Conservation (phyloP, 37 sponge, comb jelly and placozoan genomes). For the Spongilla lacustris region DNA sequence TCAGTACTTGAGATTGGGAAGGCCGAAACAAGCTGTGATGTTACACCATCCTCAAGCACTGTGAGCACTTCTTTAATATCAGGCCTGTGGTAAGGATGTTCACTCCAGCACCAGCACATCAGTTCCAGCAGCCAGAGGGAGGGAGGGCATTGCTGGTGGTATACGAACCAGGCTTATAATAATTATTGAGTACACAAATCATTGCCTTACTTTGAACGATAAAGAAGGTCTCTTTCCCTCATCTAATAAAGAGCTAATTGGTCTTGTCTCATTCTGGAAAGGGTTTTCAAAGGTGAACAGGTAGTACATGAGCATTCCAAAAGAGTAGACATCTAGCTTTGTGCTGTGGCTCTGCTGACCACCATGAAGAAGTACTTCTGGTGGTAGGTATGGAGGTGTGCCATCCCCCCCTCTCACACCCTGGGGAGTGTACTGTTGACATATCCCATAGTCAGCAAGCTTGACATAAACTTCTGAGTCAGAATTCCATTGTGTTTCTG, state of each 20-base stretch:
- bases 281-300: constrained; percentile 57
- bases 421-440: constrained; percentile 63
- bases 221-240: constrained; percentile 63
- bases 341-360: constrained; percentile 60
- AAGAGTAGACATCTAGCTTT: constrained; percentile 82
- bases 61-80: constrained; percentile 42
- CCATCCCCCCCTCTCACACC: constrained; percentile 74
- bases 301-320: constrained; percentile 80
- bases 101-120: constrained; percentile 93
- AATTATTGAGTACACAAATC: too few species aligned
- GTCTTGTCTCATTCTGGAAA: constrained; percentile 40
- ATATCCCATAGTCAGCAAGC: constrained; percentile 90
- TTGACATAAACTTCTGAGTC: constrained; percentile 53
- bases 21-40: constrained; percentile 37
- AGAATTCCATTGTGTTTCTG: constrained; percentile 47
- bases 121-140: constrained; percentile 68
- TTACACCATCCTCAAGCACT: constrained; percentile 7
- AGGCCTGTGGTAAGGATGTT: constrained; percentile 74
- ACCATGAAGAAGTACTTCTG: constrained; percentile 67
- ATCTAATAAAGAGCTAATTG: constrained; percentile 34
- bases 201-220: constrained; percentile 59
- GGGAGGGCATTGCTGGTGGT: constrained; percentile 30
- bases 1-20: neutral
- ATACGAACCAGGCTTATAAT: too few species aligned
- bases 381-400: constrained; percentile 78